Evolutionary conservation across 2,797 vertebrate species (phyloP).

Genomic region (Mormyrops boulengeri): DNA sequence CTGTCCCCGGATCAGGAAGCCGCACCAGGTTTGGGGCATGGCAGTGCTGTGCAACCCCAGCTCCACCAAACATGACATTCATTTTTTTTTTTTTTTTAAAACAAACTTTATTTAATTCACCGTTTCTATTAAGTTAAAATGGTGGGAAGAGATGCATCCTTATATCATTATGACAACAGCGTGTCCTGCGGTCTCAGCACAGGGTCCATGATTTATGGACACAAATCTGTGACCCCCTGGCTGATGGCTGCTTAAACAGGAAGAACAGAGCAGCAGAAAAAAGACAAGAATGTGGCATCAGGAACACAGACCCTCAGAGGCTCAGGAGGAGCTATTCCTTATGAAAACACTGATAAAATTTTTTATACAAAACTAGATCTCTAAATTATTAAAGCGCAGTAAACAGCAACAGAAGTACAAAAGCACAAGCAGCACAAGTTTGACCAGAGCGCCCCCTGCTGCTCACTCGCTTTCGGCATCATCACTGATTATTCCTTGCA

Average conservation of each 20-base stretch:
- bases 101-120: neutral
- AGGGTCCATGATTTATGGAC: neutral
- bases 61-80: neutral
- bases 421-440: neutral
- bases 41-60: neutral
- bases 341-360: conserved; percentile 48
- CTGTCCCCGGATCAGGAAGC: neutral
- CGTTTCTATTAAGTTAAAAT: neutral
- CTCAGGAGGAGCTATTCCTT: neutral
- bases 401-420: neutral
- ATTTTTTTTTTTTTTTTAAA: neutral
- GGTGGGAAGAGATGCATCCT: neutral
- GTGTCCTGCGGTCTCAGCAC: neutral
- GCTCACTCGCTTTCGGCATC: conserved; percentile 68
- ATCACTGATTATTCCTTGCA: conserved; percentile 78
- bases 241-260: neutral
- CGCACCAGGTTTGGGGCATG: neutral
- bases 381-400: neutral
- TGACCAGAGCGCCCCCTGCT: neutral
- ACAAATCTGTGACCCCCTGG: neutral
- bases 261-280: neutral
- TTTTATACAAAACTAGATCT: neutral
- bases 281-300: neutral
- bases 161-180: neutral
- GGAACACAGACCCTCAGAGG: neutral